Evolutionary conservation across 2,888 invertebrate genomes (phyloP), one percentile per base, ranked within the genome.

Genomic region (Subacronicta megacephala): DNA sequence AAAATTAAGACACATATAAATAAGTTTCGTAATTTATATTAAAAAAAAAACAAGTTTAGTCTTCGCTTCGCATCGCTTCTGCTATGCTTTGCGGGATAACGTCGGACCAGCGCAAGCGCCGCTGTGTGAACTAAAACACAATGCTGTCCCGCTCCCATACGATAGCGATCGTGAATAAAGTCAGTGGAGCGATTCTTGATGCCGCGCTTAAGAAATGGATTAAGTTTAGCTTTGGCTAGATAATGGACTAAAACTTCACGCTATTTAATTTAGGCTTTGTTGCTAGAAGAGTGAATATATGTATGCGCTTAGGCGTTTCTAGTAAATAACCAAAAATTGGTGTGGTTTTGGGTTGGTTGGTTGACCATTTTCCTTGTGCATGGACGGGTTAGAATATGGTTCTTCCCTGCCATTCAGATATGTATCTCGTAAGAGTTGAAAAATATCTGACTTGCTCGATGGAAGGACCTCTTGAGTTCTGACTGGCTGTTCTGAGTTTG

Each of bases 151-250:
- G 73, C 80, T 72, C 84, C 78, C 84, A 84, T 80, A 79, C 62
- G 87, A 88, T 88, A 85, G 73, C 68, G 67, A 88, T 87, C 88
- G 70, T 82, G 87, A 86, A 86, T 81, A 82, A 82, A 85, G 63
- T 56, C 73, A 73, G 64, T 75, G 76, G 76, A 76, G 80, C 80
- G 83, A 83, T 83, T 71, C 79, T 80, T 79, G 81, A 83, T 82
- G 78, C 66, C 68, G 66, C 76, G 74, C 77, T 82, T 79, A 80
- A 80, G 82, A 84, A 84, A 83, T 84, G 85, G 83, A 84, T 87
- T 81, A 83, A 77, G 69, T 70, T 80, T 60, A 66, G 62, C 59
- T 49, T 61, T 64, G 47, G 51, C 55, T 59, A 68, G 64, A 57
- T 57, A 64, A 53, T 55, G 56, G 36, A 46, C 43, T 56, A 51